Evolutionary conservation across 2,797 vertebrate genomes (phyloP), one percentile per base, ranked within the genome.

Genomic region (Xenops minutus): DNA sequence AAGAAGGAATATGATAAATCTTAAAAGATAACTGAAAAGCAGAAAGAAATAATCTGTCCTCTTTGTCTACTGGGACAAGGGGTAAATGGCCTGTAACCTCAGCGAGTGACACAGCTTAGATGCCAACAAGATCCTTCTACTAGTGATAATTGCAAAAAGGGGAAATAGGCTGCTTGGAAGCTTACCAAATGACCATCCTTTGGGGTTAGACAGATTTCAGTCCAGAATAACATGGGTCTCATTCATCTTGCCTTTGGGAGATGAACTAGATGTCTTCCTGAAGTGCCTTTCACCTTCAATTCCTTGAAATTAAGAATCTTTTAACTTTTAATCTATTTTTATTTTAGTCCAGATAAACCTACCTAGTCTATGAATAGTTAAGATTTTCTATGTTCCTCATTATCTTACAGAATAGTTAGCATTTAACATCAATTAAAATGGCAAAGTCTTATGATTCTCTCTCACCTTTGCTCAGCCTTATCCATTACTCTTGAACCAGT

Each of bases 391-490:
- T 95, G 37, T 67, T 93, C 49, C 46, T 80, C 4, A 1, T 27
- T 93, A 58, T 87, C 71, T 68, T 77, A 80, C 26, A 77, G 68
- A 89, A 82, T 48, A 67, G 61, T 84, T 78, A 90, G 36, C 85
- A 86, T 93, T 93, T 86, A 92, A 27, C 77, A 74, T 93, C 86
- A 95, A 58, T 92, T 93, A 85, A 91, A 93, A 85, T 72, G 77
- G 54, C 54, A 72, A 63, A 83, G 23, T 83, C 87, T 87, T 87
- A 66, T 1, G 23, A 72, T 77, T 91, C 1, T 7, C 32, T 89
- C 54, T 94, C 73, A 89, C 78, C 84, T 96, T 95, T 94, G 85
- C 88, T 93, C 56, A 90, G 89, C 39, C 54, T 81, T 85, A 87
- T 56, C 64, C 32, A 84, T 85, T 92, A 82, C 58, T 92, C 67